These are phyloP conservation scores for Lepidurus packardi DNA, from an alignment of 1,140 invertebrate genomes.

Conservation along the genomic window DNA sequence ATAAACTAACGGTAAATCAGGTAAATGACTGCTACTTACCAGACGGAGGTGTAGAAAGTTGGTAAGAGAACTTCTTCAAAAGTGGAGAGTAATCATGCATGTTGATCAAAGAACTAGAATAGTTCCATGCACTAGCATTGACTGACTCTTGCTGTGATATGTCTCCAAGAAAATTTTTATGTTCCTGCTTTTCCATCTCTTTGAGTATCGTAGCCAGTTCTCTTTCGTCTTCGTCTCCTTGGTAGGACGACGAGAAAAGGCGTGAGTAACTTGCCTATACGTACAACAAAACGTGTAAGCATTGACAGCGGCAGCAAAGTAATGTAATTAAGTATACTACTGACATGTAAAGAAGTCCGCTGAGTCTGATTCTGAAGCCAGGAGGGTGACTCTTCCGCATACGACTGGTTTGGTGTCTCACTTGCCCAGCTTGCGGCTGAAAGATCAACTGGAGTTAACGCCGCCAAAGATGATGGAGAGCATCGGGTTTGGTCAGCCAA, in stretches of 20 bases:
- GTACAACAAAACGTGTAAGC: background rate
- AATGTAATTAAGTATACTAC: background rate
- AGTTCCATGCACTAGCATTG: conserved; percentile 2
- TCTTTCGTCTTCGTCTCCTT: background rate
- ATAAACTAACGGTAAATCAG: background rate
- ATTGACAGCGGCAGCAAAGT: background rate
- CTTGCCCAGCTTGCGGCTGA: conserved; percentile 10
- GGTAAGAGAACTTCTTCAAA: conserved; percentile 33
- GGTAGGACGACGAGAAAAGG: background rate
- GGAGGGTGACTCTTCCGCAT: background rate
- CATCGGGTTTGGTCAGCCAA: background rate
- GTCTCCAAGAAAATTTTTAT: conserved; percentile 5
- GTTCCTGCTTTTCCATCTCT: conserved; percentile 4
- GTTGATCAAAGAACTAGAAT: conserved; percentile 20
- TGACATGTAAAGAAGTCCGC: background rate
- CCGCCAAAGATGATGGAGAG: background rate
- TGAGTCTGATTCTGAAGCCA: background rate
- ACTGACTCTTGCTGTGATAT: background rate
- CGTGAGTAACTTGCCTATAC: background rate
- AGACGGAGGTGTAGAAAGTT: conserved; percentile 28
- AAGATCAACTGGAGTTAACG: background rate
- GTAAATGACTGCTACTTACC: background rate
- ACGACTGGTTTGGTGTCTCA: background rate
- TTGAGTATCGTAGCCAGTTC: background rate
- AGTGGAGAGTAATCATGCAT: conserved; percentile 31